Conservation (phyloP, 2,113 vertebrate species). For the Vimba vimba region DNA sequence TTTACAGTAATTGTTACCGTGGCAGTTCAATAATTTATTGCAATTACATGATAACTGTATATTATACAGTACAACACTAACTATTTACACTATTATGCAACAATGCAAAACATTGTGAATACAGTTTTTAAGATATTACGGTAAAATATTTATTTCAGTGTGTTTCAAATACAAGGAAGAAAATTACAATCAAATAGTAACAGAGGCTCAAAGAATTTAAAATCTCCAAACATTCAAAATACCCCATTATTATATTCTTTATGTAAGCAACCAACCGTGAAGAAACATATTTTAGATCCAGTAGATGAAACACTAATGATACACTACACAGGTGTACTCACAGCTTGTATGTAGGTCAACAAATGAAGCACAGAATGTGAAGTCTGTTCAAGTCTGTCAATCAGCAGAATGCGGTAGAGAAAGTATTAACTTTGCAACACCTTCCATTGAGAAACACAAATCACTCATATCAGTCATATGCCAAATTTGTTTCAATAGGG, state of each 20-base stretch:
- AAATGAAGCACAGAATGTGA: slow-evolving; percentile 38
- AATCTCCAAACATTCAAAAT: not conserved
- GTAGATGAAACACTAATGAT: slow-evolving; percentile 2
- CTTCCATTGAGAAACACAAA: slow-evolving; percentile 46
- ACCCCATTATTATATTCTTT: slow-evolving; percentile 18
- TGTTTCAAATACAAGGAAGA: not conserved
- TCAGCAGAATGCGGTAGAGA: slow-evolving; percentile 33
- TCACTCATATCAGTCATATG: slow-evolving; percentile 45
- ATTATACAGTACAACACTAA: not conserved
- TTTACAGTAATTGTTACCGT: too few species aligned
- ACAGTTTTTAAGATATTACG: not conserved
- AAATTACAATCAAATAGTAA: not conserved
- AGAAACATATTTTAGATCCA: slow-evolving; percentile 9
- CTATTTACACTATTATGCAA: not conserved
- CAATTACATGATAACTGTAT: too few species aligned
- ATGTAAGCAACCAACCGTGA: slow-evolving; percentile 10
- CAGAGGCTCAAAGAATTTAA: not conserved
- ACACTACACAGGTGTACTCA: slow-evolving; percentile 41
- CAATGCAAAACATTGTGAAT: not conserved
- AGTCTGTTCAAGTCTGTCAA: slow-evolving; percentile 40
- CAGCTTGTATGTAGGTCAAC: slow-evolving; percentile 38
- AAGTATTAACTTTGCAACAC: slow-evolving; percentile 46
- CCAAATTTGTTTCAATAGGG: slow-evolving; percentile 48
- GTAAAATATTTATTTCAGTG: not conserved
- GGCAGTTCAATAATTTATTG: too few species aligned